A percentile compares a stretch with the other conserved stretches of the same genome.
These are phyloP conservation scores for Cheilosia urbana DNA, from an alignment of 2,888 invertebrate genomes.

Conservation along the genomic window DNA sequence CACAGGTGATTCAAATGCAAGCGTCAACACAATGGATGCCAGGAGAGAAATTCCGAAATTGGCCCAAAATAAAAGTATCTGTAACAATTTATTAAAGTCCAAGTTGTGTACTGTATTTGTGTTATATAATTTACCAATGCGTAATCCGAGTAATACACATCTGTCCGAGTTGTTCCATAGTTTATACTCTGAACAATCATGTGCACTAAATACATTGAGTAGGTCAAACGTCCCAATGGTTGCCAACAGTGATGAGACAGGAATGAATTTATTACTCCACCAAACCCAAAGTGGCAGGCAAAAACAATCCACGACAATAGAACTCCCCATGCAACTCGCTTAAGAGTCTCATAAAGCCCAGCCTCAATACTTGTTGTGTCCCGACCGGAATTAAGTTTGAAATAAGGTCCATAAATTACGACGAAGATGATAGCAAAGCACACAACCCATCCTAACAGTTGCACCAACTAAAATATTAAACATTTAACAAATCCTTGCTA, in stretches of 20 bases:
- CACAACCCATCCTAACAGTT: conserved; percentile 80
- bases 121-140: conserved; percentile 34
- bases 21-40: conserved; percentile 79
- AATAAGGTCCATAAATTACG: conserved; percentile 81
- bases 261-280: conserved; percentile 82
- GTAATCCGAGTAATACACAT: conserved; percentile 63
- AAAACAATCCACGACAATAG: conserved; percentile 82
- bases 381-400: conserved; percentile 79
- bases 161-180: conserved; percentile 47
- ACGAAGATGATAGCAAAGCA: conserved; percentile 79
- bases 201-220: conserved; percentile 75
- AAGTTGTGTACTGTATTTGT: neutral
- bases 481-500: neutral
- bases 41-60: conserved; percentile 58
- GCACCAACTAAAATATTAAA: conserved; percentile 72
- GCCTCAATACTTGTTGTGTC: conserved; percentile 79
- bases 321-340: conserved; percentile 80
- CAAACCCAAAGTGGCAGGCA: conserved; percentile 82
- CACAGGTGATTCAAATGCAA: conserved; percentile 83
- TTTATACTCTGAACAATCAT: conserved; percentile 60
- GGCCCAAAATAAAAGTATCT: conserved; percentile 70
- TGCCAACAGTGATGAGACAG: conserved; percentile 81
- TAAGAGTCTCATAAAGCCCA: conserved; percentile 81
- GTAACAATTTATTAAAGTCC: neutral
- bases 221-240: conserved; percentile 81